Conservation (phyloP, 2,113 vertebrate species). For the Mirza zaza region DNA sequence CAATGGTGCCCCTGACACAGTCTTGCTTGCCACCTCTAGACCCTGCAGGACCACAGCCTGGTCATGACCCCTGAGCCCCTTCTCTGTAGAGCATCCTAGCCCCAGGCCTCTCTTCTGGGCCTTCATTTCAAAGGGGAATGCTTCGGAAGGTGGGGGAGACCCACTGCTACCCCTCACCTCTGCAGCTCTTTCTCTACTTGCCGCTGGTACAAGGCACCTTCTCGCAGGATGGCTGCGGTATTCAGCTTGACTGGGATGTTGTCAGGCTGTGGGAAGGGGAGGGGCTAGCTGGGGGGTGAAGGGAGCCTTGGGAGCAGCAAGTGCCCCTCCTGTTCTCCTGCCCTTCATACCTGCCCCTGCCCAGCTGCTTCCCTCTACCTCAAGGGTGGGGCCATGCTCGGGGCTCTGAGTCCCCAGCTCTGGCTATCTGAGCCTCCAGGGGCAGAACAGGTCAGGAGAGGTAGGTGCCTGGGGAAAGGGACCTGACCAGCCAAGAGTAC, state of each 20-base stretch:
- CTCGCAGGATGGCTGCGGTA: constrained; percentile 90
- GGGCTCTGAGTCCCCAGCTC: too few relatives aligned
- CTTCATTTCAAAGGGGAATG: background rate
- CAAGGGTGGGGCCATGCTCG: accelerated
- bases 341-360: too few relatives aligned
- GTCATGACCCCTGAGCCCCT: background rate
- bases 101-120: background rate
- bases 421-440: too few relatives aligned
- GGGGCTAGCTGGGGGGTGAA: background rate
- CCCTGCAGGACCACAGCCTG: background rate
- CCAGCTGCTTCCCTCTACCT: background rate
- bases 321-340: background rate
- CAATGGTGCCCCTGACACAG: background rate
- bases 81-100: background rate
- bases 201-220: constrained; percentile 87
- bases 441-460: background rate
- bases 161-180: constrained; percentile 80
- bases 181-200: constrained; percentile 89
- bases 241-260: constrained; percentile 90
- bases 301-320: background rate
- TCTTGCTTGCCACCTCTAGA: accelerated
- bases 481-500: background rate
- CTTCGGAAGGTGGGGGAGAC: background rate
- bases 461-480: too few relatives aligned
- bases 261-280: constrained; percentile 80